Percentiles rank a stretch among this genome's conserved stretches.
Evolutionary conservation across 2,113 vertebrate species (phyloP).

Genomic region (Megaceryle torquata): DNA sequence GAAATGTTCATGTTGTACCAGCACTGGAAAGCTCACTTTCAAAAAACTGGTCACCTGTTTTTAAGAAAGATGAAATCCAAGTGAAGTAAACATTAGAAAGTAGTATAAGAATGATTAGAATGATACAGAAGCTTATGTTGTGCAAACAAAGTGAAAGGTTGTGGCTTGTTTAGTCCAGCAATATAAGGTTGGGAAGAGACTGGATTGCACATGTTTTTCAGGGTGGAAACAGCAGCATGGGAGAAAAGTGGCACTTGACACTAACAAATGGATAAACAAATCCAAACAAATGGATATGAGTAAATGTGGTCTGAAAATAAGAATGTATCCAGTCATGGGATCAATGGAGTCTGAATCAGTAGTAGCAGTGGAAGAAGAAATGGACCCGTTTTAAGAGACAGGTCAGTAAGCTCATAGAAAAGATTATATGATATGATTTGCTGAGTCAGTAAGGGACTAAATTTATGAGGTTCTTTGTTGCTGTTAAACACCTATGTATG

Average conservation of each 20-base stretch:
- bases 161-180: background rate
- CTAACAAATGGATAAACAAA: background rate
- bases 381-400: background rate
- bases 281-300: background rate
- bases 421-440: background rate
- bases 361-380: background rate
- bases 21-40: background rate
- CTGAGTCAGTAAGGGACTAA: background rate
- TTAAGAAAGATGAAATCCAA: background rate
- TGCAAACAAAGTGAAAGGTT: background rate
- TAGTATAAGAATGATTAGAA: background rate
- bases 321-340: background rate
- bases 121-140: background rate
- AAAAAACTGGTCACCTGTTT: background rate
- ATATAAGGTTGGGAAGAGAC: background rate
- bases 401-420: background rate
- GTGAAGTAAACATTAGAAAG: background rate
- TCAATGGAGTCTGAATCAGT: background rate
- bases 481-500: background rate
- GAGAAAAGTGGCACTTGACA: background rate
- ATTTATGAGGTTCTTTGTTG: background rate
- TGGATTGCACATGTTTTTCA: background rate
- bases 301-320: background rate
- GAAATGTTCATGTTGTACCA: background rate
- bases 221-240: rapidly evolving